Evolutionary conservation across 2,113 vertebrate genomes (phyloP).

Genomic region (Crotalus tigris): DNA sequence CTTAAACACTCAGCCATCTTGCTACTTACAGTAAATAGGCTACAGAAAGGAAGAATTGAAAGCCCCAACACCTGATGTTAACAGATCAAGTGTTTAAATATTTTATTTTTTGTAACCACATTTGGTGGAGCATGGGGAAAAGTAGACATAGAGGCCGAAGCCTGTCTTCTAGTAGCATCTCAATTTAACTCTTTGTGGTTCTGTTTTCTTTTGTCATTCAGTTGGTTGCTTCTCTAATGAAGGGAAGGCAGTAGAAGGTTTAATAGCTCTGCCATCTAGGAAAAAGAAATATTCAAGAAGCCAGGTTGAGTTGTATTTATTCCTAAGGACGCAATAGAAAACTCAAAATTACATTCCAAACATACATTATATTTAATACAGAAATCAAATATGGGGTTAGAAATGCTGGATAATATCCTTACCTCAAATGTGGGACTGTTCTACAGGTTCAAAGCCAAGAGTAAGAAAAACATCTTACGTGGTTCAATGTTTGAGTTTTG

Average conservation of each 20-base stretch:
- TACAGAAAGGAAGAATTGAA: not conserved
- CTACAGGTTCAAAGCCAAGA: not conserved
- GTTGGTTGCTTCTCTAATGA: not conserved
- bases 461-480: not conserved
- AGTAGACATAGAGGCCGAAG: not conserved
- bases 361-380: not conserved
- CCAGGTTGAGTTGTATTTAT: not conserved
- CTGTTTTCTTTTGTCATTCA: not conserved
- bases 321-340: not conserved
- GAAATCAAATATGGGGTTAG: not conserved
- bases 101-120: not conserved
- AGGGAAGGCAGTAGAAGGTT: not conserved
- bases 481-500: not conserved
- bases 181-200: not conserved
- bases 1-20: slow-evolving; percentile 89
- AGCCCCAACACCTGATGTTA: not conserved
- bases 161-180: not conserved
- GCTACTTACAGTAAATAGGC: not conserved
- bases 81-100: not conserved
- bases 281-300: not conserved
- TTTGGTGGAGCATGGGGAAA: not conserved
- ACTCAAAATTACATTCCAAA: not conserved
- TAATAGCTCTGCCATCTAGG: not conserved
- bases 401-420: not conserved
- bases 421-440: not conserved